Percentiles rank a stretch among this genome's conserved stretches.
Evolutionary conservation across 2,888 invertebrate species (phyloP).

Genomic region (Choristoneura rosaceana): DNA sequence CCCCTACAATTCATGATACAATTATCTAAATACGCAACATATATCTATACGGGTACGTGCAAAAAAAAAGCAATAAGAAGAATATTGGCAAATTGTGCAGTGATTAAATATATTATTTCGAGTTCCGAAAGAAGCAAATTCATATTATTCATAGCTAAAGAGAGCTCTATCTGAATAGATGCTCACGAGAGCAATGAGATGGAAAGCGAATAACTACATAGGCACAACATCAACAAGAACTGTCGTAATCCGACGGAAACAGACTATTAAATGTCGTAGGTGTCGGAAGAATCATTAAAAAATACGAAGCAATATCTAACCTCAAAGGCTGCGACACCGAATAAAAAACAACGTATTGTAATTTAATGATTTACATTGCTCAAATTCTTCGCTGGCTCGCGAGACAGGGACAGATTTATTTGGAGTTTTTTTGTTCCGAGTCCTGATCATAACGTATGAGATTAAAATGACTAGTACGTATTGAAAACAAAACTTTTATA

Average conservation of each 20-base stretch:
- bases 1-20: not conserved
- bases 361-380: conserved; percentile 84
- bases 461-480: conserved; percentile 68
- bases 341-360: conserved; percentile 77
- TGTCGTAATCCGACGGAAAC: conserved; percentile 52
- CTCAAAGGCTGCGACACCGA: conserved; percentile 70
- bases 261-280: conserved; percentile 48
- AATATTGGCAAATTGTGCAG: not conserved
- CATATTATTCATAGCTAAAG: not conserved
- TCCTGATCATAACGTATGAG: conserved; percentile 81
- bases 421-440: conserved; percentile 72
- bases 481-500: conserved; percentile 57
- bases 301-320: conserved; percentile 65
- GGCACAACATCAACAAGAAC: not conserved
- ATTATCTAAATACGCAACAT: not conserved
- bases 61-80: not conserved
- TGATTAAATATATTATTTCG: not conserved
- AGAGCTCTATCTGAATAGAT: not conserved
- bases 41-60: not conserved
- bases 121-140: not conserved
- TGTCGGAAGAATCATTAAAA: conserved; percentile 59
- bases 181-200: conserved; percentile 8
- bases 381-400: conserved; percentile 75
- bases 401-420: conserved; percentile 80
- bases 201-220: not conserved